Evolutionary conservation across 2,113 vertebrate species (phyloP), one percentile per base, ranked within the genome.

Genomic region (Notechis scutatus): DNA sequence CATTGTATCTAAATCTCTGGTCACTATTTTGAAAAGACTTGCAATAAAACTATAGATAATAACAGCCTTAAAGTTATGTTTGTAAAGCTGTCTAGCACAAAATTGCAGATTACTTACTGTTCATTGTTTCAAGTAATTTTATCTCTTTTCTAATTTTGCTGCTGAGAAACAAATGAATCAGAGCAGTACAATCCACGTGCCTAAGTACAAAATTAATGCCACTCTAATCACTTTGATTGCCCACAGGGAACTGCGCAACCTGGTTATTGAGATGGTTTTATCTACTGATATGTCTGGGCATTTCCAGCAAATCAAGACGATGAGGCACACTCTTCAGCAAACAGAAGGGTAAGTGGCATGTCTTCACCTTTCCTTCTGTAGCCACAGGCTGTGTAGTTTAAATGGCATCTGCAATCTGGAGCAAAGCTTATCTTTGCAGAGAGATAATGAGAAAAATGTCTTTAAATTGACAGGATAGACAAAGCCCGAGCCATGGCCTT

Each of bases 261-360:
- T 99, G 96, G 99, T 99, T 87, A 98, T 99, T 94, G 99, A 99
- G 97, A 99, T 99, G 99, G 99, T 99, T 89, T 97, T 99, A 96
- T 98, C 99, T 89, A 99, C 99, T 52, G 99, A 99, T 94, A 99
- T 99, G 99, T 99, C 99, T 1, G 98, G 99, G 93, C 99, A 99
- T 96, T 99, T 99, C 94, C 99, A 99, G 94, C 99, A 99, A 96
- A 98, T 99, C 97, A 99, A 99, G 97, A 98, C 97, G 0, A 99
- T 99, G 98, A 97, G 99, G 91, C 98, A 97, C 91, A 97, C 97
- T 93, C 97, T 99, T 56, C 99, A 99, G 96, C 98, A 99, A 95
- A 98, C 98, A 85, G 99, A 99, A 93, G 98, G 97, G 99, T 99
- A 97, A 96, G 98, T 97, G 74, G 42, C 91, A 95, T 95, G 87